These are phyloP conservation scores for Harlomillsia oculata DNA, from an alignment of 1,140 invertebrate genomes.

Conservation along the genomic window DNA sequence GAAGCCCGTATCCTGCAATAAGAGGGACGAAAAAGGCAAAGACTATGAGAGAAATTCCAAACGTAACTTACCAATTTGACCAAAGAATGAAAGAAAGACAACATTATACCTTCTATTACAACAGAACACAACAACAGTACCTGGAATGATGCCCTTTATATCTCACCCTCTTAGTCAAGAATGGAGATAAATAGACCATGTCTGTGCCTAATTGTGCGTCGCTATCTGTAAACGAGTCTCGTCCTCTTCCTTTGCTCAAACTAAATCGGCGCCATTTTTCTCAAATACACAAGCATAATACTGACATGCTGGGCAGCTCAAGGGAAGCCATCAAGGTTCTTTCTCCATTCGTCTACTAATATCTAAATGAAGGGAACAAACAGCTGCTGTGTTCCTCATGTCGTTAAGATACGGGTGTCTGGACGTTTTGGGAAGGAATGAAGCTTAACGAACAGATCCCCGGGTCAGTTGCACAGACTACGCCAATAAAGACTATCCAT, in stretches of 20 bases:
- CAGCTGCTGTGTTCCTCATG: not conserved
- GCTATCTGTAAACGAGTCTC: conserved; percentile 26
- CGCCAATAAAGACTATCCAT: not conserved
- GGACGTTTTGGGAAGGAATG: no score
- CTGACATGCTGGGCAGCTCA: not conserved
- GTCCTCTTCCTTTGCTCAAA: conserved; percentile 8
- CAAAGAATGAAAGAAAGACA: no score
- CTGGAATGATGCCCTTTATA: no score
- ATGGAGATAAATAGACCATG: conserved; percentile 30
- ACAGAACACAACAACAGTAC: not conserved
- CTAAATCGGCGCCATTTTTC: conserved; percentile 6
- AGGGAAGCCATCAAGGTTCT: not conserved
- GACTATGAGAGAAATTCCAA: not conserved
- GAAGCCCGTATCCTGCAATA: not conserved
- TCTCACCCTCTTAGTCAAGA: no score
- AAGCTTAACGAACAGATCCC: no score
- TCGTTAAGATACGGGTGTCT: not conserved
- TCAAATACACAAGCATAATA: not conserved
- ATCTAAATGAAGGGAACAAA: conserved; percentile 14
- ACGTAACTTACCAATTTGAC: not conserved
- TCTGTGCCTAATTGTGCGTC: conserved; percentile 30
- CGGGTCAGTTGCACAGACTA: no score
- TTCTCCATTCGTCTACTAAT: not conserved
- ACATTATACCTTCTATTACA: not conserved
- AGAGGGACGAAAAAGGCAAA: no score